Evolutionary conservation across 2,888 invertebrate species (phyloP), one percentile per base, ranked within the genome.

Genomic region (Brachycybe producta): DNA sequence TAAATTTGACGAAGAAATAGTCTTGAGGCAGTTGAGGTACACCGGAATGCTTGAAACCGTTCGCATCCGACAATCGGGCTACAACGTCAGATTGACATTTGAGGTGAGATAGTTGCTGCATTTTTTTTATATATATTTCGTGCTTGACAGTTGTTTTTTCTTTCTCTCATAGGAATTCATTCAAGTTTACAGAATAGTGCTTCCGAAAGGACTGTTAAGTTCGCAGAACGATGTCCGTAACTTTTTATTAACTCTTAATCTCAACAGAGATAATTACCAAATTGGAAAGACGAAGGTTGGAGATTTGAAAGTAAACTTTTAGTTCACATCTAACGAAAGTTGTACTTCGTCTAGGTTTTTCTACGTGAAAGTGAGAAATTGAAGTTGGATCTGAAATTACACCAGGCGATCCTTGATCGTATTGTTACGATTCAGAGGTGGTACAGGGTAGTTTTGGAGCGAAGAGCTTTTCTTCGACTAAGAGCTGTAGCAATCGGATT

Each of bases 31-130:
- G 65, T 72, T 95, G 52, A 75, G 92, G 8, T 95, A 95, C 68
- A 94, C 94, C 0, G 95, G 95, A 54, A 95, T 94, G 94, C 65
- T 95, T 61, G 94, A 94, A 65, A 95, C 94, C 0, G 94, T 94
- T 13, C 74, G 91, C 59, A 94, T 95, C 56, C 73, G 94, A 44
- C 87, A 91, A 64, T 91, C 92, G 2, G 94, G 94, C 2, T 95
- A 92, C 71, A 91, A 91, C 67, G 91, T 94, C 54, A 75, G 94
- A 30, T 75, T 94, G 30, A 83, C 86, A 0, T 92, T 91, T 67
- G 88, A 91, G 55, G 70, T 69, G 53, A 56, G 57, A 49, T 34
- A 19, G 15, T 24, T 40, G 15, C 39, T 36, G 15, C 11, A 5
- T 15, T 30, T 21, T 38, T 38, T 17, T 38, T 43, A 8, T 28